These are phyloP conservation scores for Anolis apletophallus DNA, from an alignment of 2,797 vertebrate genomes.

Conservation along the genomic window DNA sequence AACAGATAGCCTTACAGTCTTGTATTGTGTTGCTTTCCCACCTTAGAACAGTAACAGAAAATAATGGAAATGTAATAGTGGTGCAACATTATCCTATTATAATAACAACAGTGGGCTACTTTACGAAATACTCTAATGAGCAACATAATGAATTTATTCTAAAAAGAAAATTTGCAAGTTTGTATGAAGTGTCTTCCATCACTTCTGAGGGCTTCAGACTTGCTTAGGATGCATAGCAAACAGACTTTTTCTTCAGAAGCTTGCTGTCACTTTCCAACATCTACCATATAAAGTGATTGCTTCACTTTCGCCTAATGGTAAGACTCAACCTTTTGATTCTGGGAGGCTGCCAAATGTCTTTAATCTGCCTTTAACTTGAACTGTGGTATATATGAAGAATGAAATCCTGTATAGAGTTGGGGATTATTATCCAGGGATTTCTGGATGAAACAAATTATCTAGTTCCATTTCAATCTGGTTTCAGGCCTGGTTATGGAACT, in stretches of 20 bases:
- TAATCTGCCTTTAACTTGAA: neutral
- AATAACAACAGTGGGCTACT: no score
- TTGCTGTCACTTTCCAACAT: neutral
- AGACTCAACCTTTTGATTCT: neutral
- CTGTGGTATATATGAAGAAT: neutral
- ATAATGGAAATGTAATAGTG: no score
- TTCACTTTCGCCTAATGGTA: neutral
- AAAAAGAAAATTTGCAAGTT: no score
- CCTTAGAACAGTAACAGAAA: no score
- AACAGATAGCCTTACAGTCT: no score
- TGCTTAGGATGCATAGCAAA: neutral
- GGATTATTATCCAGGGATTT: no score
- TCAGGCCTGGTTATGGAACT: no score
- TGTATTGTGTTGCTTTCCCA: no score
- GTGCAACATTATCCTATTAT: no score
- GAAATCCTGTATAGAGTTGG: slow-evolving; percentile 33
- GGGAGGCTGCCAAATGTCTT: neutral
- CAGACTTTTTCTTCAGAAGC: neutral
- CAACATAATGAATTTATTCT: neutral
- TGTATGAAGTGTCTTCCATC: neutral
- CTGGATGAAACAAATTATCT: no score
- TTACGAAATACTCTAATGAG: no score
- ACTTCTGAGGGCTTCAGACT: neutral
- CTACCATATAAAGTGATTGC: neutral
- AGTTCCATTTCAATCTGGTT: no score